Evolutionary conservation across 2,888 invertebrate genomes (phyloP).

Genomic region (Dysmachus trigonus): DNA sequence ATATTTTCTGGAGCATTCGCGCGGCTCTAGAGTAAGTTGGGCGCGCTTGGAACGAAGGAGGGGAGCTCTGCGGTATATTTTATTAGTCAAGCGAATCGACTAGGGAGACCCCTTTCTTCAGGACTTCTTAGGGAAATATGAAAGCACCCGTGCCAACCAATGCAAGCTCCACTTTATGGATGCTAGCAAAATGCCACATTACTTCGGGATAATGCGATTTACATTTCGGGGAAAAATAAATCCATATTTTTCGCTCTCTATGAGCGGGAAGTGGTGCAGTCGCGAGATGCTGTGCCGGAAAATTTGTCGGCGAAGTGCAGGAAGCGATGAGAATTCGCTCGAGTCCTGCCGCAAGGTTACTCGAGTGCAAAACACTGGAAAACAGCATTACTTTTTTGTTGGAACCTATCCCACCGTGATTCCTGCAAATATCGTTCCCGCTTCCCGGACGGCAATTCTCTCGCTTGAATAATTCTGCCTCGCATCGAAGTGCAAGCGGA

Average conservation of each 20-base stretch:
- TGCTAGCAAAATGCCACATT: not conserved
- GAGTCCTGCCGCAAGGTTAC: not conserved
- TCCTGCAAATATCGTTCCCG: not conserved
- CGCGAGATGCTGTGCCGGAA: not conserved
- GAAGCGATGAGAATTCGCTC: not conserved
- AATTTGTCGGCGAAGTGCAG: not conserved
- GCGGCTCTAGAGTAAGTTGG: not conserved
- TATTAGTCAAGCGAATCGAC: not conserved
- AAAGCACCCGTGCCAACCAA: not conserved
- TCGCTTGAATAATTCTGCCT: not conserved
- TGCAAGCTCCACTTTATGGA: not conserved
- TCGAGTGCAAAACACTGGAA: not conserved
- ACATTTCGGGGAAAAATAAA: not conserved
- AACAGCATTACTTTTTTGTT: not conserved
- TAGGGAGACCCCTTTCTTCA: not conserved
- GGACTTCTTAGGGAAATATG: not conserved
- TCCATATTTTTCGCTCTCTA: not conserved
- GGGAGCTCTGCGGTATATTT: not conserved
- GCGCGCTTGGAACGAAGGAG: not conserved
- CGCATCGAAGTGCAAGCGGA: not conserved
- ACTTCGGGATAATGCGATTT: constrained; percentile 3
- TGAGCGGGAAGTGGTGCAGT: not conserved
- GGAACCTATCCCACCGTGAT: not conserved
- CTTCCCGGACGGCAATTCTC: not conserved
- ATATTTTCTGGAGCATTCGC: not conserved